Conservation (phyloP, 2,888 invertebrate genomes). For the Dendrolimus pini region DNA sequence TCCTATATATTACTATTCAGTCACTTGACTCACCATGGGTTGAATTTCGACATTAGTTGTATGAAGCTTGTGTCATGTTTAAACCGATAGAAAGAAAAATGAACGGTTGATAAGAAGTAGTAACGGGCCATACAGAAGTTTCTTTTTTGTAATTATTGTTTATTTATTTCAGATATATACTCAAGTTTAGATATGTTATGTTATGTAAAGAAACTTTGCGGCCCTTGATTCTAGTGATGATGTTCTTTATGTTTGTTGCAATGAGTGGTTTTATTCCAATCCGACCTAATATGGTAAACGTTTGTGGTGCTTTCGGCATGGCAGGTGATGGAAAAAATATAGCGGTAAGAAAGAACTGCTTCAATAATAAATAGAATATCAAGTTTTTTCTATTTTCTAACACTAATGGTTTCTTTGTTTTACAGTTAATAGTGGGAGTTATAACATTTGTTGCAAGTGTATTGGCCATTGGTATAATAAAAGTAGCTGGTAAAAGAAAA, state of each 20-base stretch:
- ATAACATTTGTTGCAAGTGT: constrained; percentile 59
- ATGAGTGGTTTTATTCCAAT: constrained; percentile 71
- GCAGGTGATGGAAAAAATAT: constrained; percentile 48
- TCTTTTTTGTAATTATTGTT: background rate
- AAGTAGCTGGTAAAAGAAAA: constrained; percentile 63
- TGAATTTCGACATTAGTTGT: too few relatives aligned
- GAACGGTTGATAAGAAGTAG: too few relatives aligned
- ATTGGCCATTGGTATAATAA: constrained; percentile 52
- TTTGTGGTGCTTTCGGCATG: constrained; percentile 67
- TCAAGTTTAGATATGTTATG: constrained; percentile 57
- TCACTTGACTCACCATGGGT: too few relatives aligned
- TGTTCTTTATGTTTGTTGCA: constrained; percentile 68
- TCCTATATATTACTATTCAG: too few relatives aligned
- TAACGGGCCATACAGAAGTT: too few relatives aligned
- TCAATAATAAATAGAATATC: background rate
- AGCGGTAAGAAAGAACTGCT: constrained; percentile 50
- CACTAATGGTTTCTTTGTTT: constrained; percentile 7
- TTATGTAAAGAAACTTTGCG: constrained; percentile 69
- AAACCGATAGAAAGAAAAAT: too few relatives aligned
- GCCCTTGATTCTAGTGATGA: constrained; percentile 59
- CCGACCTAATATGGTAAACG: constrained; percentile 71
- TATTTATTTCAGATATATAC: constrained; percentile 32
- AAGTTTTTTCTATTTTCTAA: background rate
- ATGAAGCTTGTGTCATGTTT: too few relatives aligned
- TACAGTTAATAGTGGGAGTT: constrained; percentile 64